Conservation (phyloP, 92 coral and sea anemone genomes). For the Zoanthus solanderi region DNA sequence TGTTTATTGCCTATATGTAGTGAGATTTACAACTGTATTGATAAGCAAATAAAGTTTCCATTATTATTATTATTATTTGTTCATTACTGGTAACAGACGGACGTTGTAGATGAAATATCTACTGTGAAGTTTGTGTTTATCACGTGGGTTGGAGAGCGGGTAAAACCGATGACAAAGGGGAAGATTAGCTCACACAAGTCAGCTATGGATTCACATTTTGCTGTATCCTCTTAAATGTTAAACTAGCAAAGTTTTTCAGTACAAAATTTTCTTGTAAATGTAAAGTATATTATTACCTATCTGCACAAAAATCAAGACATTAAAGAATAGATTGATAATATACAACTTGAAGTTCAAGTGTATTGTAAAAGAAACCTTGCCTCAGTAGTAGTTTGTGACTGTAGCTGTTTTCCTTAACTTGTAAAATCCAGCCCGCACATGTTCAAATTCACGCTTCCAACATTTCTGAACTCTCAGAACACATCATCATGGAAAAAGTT, state of each 20-base stretch:
- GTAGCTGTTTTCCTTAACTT: conserved; percentile 66
- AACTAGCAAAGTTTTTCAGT: neutral
- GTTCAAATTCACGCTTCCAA: conserved; percentile 77
- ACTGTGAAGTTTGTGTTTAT: conserved; percentile 95
- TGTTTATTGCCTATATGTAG: no score
- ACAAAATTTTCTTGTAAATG: neutral
- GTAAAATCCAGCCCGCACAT: conserved; percentile 82
- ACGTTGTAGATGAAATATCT: conserved; percentile 84
- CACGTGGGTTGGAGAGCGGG: conserved; percentile 94
- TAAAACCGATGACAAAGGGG: conserved; percentile 92
- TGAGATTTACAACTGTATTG: no score
- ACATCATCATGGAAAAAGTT: conserved; percentile 84
- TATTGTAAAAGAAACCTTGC: neutral
- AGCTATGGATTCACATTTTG: conserved; percentile 80
- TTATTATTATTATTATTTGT: neutral
- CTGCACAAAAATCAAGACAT: neutral
- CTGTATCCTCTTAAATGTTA: conserved; percentile 83
- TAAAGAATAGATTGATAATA: neutral
- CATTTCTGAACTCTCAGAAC: conserved; percentile 68
- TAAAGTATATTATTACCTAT: no score
- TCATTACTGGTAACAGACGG: conserved; percentile 65
- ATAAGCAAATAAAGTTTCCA: no score
- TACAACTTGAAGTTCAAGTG: neutral
- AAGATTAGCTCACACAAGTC: conserved; percentile 95
- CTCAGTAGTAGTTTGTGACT: neutral